Percentiles rank a stretch among this genome's conserved stretches.
These are phyloP conservation scores for Chrysina gloriosa DNA, from an alignment of 2,888 invertebrate genomes.

Conservation along the genomic window DNA sequence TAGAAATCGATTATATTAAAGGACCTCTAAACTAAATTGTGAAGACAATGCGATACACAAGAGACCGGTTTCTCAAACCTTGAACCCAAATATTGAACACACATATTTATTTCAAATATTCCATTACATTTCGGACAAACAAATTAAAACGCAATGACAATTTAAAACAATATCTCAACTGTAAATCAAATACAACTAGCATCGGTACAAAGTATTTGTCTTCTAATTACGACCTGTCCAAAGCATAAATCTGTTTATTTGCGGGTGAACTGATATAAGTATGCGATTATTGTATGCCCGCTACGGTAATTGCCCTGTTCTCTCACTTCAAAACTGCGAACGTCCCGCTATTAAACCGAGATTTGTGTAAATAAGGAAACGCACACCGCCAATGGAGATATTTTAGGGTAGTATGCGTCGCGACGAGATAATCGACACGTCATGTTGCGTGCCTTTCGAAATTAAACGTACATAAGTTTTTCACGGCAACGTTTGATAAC, in stretches of 20 bases:
- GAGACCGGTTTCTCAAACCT: too few species aligned
- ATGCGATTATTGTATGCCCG: slow-evolving; percentile 10
- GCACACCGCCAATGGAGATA: slow-evolving; percentile 28
- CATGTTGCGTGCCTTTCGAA: slow-evolving; percentile 31
- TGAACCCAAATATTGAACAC: too few species aligned
- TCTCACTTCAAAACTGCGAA: slow-evolving; percentile 3
- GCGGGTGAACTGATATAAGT: not conserved
- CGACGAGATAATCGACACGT: slow-evolving; percentile 31
- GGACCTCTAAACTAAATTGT: too few species aligned
- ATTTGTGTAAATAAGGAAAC: slow-evolving; percentile 32
- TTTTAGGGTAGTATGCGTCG: slow-evolving; percentile 16
- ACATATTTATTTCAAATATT: too few species aligned
- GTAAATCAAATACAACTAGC: slow-evolving; percentile 18
- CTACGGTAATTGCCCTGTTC: not conserved
- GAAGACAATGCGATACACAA: too few species aligned
- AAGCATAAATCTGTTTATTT: slow-evolving; percentile 18
- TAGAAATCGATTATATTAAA: too few species aligned
- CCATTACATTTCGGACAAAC: too few species aligned
- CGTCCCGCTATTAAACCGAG: slow-evolving; percentile 9
- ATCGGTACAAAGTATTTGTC: not conserved
- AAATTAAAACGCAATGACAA: not conserved
- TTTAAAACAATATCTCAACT: slow-evolving; percentile 4
- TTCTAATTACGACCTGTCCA: slow-evolving; percentile 16
- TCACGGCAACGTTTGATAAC: slow-evolving; percentile 22
- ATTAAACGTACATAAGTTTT: slow-evolving; percentile 34